Evolutionary conservation across 2,888 invertebrate species (phyloP), one percentile per base, ranked within the genome.

Genomic region (Caenorhabditis plicata): DNA sequence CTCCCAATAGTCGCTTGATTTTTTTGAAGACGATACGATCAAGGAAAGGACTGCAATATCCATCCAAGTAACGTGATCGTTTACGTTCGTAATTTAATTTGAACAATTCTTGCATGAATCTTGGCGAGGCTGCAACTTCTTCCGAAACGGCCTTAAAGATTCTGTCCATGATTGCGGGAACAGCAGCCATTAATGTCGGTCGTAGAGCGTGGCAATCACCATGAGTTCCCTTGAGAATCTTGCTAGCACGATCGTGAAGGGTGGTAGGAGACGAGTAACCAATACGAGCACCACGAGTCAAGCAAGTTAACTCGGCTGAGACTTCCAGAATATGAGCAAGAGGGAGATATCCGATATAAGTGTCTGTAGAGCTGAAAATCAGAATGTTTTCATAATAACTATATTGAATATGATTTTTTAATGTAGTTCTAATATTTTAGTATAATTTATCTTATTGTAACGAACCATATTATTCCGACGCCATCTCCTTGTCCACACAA

Each of bases 91-190:
- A 92, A 0, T 92, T 91, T 85, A 93, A 93, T 82, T 90, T 88
- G 85, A 96, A 95, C 67, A 96, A 84, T 1, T 90, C 88, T 81
- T 88, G 73, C 71, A 71, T 71, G 57, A 73, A 64, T 17, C 69
- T 47, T 15, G 73, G 68, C 8, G 56, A 58, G 17, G 71, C 69
- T 9, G 73, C 81, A 44, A 95, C 90, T 82, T 92, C 92, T 80
- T 95, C 94, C 81, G 91, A 91, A 61, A 96, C 92, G 73, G 90
- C 91, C 84, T 96, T 96, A 80, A 92, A 92, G 80, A 96, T 90
- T 77, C 95, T 88, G 84, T 96, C 95, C 85, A 95, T 87, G 75
- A 96, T 94, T 46, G 94, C 85, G 90, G 96, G 96, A 39, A 98
- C 96, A 33, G 92, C 88, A 5, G 93, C 92, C 86, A 96, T 89